Evolutionary conservation across 2,888 invertebrate species (phyloP).

Genomic region (Loripinus fragilis): DNA sequence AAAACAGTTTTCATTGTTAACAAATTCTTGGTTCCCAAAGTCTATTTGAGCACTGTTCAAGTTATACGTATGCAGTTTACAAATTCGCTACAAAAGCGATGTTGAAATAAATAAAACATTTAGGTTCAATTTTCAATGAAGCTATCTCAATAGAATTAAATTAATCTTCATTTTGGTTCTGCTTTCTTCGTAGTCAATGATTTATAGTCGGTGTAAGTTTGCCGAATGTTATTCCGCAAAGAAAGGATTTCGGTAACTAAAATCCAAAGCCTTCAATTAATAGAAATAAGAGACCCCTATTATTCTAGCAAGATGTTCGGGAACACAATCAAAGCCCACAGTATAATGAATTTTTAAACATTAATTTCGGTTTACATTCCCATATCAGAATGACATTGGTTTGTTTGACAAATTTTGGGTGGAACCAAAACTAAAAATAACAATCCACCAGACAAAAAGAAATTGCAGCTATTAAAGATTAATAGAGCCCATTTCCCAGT

Average conservation of each 20-base stretch:
- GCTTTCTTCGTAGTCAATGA: not conserved
- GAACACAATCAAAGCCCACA: constrained; percentile 3
- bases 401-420: constrained; percentile 24
- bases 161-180: constrained; percentile 14
- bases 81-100: no score
- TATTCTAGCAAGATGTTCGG: constrained; percentile 3
- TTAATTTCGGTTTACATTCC: constrained; percentile 22
- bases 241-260: constrained; percentile 4
- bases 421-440: constrained; percentile 21
- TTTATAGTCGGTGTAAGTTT: constrained; percentile 9
- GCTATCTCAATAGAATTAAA: constrained; percentile 4
- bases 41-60: no score
- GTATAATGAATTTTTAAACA: constrained; percentile 25
- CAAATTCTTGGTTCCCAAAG: no score
- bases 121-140: no score
- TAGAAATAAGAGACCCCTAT: constrained; percentile 16
- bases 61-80: no score
- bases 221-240: not conserved
- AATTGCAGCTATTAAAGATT: constrained; percentile 25
- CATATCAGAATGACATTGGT: constrained; percentile 5
- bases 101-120: no score
- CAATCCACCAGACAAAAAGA: constrained; percentile 15
- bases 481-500: constrained; percentile 23
- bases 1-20: no score
- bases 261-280: constrained; percentile 12